Conservation (phyloP, 2,113 vertebrate species). For the Acrocephalus arundinaceus region DNA sequence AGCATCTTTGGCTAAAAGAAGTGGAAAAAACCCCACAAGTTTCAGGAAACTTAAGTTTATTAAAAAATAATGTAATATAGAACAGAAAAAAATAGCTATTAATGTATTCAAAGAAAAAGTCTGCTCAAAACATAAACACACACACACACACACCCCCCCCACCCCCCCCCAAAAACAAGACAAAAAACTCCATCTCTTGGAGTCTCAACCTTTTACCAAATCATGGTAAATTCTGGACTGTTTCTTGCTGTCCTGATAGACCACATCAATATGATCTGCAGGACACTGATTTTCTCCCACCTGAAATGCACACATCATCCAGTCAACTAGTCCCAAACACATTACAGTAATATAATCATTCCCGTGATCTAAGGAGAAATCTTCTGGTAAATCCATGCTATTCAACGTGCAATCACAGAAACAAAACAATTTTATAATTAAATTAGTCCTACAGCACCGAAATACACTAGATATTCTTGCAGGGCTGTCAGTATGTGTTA, state of each 20-base stretch:
- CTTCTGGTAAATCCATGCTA: neutral
- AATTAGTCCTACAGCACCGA: neutral
- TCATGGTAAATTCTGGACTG: neutral
- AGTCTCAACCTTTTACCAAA: neutral
- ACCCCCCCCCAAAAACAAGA: neutral
- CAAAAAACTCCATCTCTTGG: neutral
- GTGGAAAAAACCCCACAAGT: fast-evolving
- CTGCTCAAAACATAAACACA: neutral
- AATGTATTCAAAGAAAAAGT: neutral
- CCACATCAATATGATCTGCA: neutral
- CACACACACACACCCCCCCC: too few relatives aligned
- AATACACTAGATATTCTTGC: neutral
- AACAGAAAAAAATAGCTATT: neutral
- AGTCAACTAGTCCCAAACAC: neutral
- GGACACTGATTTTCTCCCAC: neutral
- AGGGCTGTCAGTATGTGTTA: neutral
- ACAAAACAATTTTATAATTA: neutral
- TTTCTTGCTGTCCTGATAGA: neutral
- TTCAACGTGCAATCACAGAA: neutral
- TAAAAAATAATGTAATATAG: neutral
- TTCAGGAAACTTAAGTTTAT: neutral
- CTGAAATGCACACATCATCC: neutral
- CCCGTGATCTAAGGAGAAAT: neutral
- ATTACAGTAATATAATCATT: neutral
- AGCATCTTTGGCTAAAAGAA: constrained; percentile 70